Evolutionary conservation across 2,797 vertebrate species (phyloP), one percentile per base, ranked within the genome.

Genomic region (Prunella strophiata): DNA sequence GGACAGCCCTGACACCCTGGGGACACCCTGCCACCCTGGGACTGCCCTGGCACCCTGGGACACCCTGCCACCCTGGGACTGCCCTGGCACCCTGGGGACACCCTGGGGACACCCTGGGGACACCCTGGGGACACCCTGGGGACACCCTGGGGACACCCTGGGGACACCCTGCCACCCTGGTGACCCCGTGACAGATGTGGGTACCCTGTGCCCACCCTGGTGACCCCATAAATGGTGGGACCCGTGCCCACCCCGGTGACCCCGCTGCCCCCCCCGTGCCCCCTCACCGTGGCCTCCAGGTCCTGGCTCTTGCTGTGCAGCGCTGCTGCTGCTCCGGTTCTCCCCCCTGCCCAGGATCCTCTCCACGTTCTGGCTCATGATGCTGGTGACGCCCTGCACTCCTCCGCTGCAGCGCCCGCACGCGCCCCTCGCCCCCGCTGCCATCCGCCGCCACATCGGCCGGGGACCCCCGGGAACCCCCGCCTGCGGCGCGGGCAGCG

Each of bases 321-420:
- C 72, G n/a, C n/a, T n/a, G n/a, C n/a, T n/a, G n/a, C n/a, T 99
- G 99, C 36, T 99, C 99, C 80, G 92, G 78, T 99, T 98, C 95
- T 99, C 99, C 3, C 98, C 99, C 7, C 99, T 98, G 5, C 98
- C 99, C 98, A 99, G 98, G 95, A 99, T 99, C 38, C 99, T 97
- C 89, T 99, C 99, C 87, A 99, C 98, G 17, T 99, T 99, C 97
- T 99, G 97, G 3, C 98, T 98, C 99, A 99, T 99, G 88, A 99
- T 99, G 93, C 97, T 95, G 87, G 98, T 99, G 57, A 99, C 99
- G 1, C 98, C 99, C 30, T 99, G 99, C 38, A 99, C 99, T n/a
- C n/a, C 97, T 99, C 98, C 9, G 97, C 97, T 96, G 98, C 94
- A 99, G 96, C 34, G 94, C 7, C 96, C 94, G 96, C 70, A 99